Base-by-base conservation (phyloP, 2,113 vertebrate genomes). In the Leucopternis melanops region DNA sequence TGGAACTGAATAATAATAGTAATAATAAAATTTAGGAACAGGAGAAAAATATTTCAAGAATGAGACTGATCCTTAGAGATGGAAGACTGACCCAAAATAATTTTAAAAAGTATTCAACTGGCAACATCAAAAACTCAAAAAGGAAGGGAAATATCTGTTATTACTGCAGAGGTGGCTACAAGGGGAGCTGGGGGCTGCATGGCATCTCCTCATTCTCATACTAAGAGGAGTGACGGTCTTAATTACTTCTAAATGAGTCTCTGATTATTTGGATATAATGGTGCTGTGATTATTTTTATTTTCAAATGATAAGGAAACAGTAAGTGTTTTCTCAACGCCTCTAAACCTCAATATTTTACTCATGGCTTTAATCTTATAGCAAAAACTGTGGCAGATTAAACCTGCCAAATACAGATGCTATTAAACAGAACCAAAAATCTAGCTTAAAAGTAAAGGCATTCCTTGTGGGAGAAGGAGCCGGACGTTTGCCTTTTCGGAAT, bases 381-480 rank as follows among this genome's bases (percentile, higher is more conserved):
- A 97, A 94, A 96, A 97, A 75, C 58, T 34, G n/a, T 58, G 77
- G 52, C 65, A 96, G 74, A 83, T 95, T 90, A 93, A 97, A 96
- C 78, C 49, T 96, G 69, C 47, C 78, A 95, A 95, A 91, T 74
- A 81, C 45, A 92, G 86, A 87, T 65, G 65, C 61, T 96, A 88
- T 75, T 49, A 77, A 57, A 49, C 6, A 81, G 70, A 93, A 91
- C 65, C 49, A 90, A 96, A 97, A 93, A 84, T 63, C 58, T 88
- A 52, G 14, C 75, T 85, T 81, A 74, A 94, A 96, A 96, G 75
- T 91, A 92, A 90, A 84, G 61, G n/a, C n/a, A n/a, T n/a, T n/a
- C n/a, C n/a, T n/a, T n/a, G n/a, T n/a, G n/a, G n/a, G n/a, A n/a
- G n/a, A n/a, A n/a, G n/a, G n/a, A n/a, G n/a, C n/a, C n/a, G n/a